Conservation (phyloP, 2,888 invertebrate genomes). For the Cybosia mesomella region DNA sequence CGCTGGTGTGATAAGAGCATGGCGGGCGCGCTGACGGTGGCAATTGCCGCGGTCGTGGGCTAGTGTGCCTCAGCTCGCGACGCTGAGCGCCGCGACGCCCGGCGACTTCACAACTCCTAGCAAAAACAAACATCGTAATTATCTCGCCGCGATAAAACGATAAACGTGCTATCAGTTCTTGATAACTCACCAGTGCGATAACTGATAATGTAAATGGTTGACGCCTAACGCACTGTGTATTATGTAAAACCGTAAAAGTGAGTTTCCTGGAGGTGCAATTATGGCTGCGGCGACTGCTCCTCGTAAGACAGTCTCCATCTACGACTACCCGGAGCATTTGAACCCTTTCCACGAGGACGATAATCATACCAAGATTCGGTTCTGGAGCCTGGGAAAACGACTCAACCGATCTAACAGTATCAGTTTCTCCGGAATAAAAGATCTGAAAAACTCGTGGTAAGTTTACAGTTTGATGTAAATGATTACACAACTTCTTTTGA, state of each 20-base stretch:
- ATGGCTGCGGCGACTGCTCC: constrained; percentile 79
- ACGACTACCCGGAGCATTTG: constrained; percentile 92
- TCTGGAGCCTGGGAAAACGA: constrained; percentile 87
- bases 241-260: constrained; percentile 78
- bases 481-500: constrained; percentile 21
- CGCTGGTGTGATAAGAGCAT: constrained; percentile 45
- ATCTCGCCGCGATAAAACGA: constrained; percentile 81
- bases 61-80: constrained; percentile 73
- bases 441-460: constrained; percentile 88
- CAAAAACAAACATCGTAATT: constrained; percentile 81
- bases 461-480: constrained; percentile 50
- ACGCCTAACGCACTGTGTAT: constrained; percentile 72
- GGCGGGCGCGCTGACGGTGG: constrained; percentile 34
- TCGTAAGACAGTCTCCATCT: constrained; percentile 86
- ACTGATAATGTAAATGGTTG: constrained; percentile 81
- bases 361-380: constrained; percentile 88
- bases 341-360: constrained; percentile 92
- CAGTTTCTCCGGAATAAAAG: constrained; percentile 86
- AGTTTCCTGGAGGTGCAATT: constrained; percentile 61
- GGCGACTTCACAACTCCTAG: constrained; percentile 50
- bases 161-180: constrained; percentile 75
- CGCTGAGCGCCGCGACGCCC: constrained; percentile 68
- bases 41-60: constrained; percentile 41
- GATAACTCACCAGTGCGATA: constrained; percentile 82
- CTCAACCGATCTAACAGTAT: constrained; percentile 88